Evolutionary conservation across 2,113 vertebrate genomes (phyloP).

Genomic region (Sus scrofa): T2T-Sscrofa CM000830.6:22639501-22640000

Average conservation of each 20-base stretch:
- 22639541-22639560: not conserved
- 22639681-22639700: not conserved
- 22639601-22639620: not conserved
- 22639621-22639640: not conserved
- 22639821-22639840: not conserved
- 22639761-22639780: not conserved
- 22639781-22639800: not conserved
- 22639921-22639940: not conserved
- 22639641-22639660: not conserved
- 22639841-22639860: not conserved
- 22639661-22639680: not conserved
- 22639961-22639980: not conserved
- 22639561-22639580: conserved; percentile 30
- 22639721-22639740: not conserved
- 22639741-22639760: not conserved
- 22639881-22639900: too few species aligned
- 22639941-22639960: conserved; percentile 15
- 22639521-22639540: conserved; percentile 43
- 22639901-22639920: too few species aligned
- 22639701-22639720: not conserved
- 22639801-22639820: conserved; percentile 41
- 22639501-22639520: conserved; percentile 19
- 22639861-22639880: not conserved
- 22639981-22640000: not conserved
- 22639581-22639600: not conserved